phyloP scores from a whole-genome alignment of 2,888 invertebrate genomes.

The Liopterus haemorrhoidalis region DNA sequence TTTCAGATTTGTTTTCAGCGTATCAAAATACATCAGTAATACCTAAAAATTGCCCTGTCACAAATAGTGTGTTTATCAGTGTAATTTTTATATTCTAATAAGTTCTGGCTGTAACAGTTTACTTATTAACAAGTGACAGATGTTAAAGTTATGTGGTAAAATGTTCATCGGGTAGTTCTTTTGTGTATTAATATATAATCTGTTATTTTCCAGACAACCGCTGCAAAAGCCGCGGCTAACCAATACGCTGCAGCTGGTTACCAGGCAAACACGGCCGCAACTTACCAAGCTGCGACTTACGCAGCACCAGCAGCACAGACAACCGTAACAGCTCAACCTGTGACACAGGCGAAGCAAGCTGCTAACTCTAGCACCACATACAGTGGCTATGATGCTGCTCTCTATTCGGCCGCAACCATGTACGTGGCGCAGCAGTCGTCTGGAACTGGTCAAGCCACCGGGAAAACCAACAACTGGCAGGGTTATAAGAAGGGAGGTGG shows the following conservation, averaged over 20 bases:
- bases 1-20: too few species aligned
- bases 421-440: slow-evolving; percentile 81
- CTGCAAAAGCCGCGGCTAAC: slow-evolving; percentile 49
- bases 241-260: slow-evolving; percentile 57
- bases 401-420: slow-evolving; percentile 92
- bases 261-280: slow-evolving; percentile 49
- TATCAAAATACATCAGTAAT: too few species aligned
- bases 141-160: too few species aligned
- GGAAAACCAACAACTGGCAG: slow-evolving; percentile 54
- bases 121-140: too few species aligned
- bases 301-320: slow-evolving; percentile 51
- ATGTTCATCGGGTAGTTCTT: too few species aligned
- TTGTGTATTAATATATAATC: too few species aligned
- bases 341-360: slow-evolving; percentile 52
- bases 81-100: too few species aligned
- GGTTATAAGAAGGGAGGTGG: slow-evolving; percentile 55
- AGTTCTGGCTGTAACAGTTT: too few species aligned
- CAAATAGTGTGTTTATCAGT: too few species aligned
- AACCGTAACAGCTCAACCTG: slow-evolving; percentile 53
- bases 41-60: too few species aligned
- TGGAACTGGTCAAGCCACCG: slow-evolving; percentile 45
- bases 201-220: slow-evolving; percentile 38
- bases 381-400: slow-evolving; percentile 89
- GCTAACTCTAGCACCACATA: slow-evolving; percentile 64
- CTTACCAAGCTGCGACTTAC: slow-evolving; percentile 49